Evolutionary conservation across 1,140 invertebrate species (phyloP), one percentile per base, ranked within the genome.

Genomic region (Wiebesia pumilae): DNA sequence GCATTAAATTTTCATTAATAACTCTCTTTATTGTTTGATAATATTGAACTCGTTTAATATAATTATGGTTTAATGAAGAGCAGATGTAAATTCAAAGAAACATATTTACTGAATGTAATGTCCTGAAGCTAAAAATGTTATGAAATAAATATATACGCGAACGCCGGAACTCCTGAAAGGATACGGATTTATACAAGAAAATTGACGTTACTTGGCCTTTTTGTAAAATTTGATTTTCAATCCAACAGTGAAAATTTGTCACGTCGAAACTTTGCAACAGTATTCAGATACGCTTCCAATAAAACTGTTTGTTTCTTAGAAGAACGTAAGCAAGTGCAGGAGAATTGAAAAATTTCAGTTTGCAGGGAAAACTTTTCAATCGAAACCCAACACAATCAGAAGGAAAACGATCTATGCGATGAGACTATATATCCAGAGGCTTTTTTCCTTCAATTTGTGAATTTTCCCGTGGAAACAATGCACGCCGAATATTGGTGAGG

Each of bases 401-500:
- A 77, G 24, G 75, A 77, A 80, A 83, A 69, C 81, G 71, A 35
- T 71, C 40, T 33, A 30, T 33, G 35, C 33, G 43, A 62, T 10
- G 19, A 9, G 30, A 47, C 43, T 85, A 65, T 78, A 71, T 65
- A 73, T 12, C 30, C 38, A 54, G 77, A 84, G 51, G 38, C 73
- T 86, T 65, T 82, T 81, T 82, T 80, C 43, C 79, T 87, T 83
- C 81, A 83, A 87, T 83, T 87, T 87, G 75, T 58, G 85, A 87
- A 83, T 79, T 83, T 83, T 78, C 10, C 12, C 43, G 67, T 40
- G 75, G 83, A 87, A 87, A 87, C 85, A 87, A 87, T 87, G 81
- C 85, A 67, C 51, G 27, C 43, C 80, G 21, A 82, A 86, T 82
- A 86, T 81, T 58, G 83, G 58, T 10, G 27, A 12, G 24, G 27